A percentile compares a stretch with the other conserved stretches of the same genome.
These are phyloP conservation scores for Myotis lucifugus DNA, from an alignment of 2,113 vertebrate species.

Conservation along the genomic window DNA sequence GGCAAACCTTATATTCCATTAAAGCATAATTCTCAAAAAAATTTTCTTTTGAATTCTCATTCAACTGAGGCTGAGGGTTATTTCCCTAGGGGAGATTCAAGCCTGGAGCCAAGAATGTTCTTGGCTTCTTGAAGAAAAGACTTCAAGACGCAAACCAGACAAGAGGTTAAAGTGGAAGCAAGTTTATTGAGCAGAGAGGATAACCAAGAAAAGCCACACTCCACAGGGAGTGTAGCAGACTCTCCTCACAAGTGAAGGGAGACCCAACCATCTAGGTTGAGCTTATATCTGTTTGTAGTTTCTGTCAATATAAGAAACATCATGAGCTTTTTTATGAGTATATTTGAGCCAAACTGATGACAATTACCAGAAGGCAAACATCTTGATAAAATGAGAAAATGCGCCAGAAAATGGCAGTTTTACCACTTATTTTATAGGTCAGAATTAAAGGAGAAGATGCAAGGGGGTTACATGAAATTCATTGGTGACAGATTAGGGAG, in stretches of 20 bases:
- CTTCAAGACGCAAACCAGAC: background rate
- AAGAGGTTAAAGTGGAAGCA: background rate
- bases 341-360: background rate
- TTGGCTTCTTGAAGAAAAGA: background rate
- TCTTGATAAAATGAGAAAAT: background rate
- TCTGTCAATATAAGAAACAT: background rate
- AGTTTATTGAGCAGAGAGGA: background rate
- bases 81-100: background rate
- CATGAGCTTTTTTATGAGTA: background rate
- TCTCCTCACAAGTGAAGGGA: background rate
- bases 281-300: background rate
- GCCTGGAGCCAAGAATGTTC: background rate
- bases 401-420: background rate
- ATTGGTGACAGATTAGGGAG: background rate
- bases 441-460: background rate
- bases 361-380: background rate
- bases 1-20: background rate
- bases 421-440: background rate
- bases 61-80: background rate
- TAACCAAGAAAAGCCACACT: background rate
- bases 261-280: background rate
- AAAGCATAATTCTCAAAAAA: background rate
- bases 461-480: background rate
- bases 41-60: background rate
- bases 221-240: background rate